Evolutionary conservation across 2,888 invertebrate species (phyloP), one percentile per base, ranked within the genome.

Genomic region (Chirona hameri): DNA sequence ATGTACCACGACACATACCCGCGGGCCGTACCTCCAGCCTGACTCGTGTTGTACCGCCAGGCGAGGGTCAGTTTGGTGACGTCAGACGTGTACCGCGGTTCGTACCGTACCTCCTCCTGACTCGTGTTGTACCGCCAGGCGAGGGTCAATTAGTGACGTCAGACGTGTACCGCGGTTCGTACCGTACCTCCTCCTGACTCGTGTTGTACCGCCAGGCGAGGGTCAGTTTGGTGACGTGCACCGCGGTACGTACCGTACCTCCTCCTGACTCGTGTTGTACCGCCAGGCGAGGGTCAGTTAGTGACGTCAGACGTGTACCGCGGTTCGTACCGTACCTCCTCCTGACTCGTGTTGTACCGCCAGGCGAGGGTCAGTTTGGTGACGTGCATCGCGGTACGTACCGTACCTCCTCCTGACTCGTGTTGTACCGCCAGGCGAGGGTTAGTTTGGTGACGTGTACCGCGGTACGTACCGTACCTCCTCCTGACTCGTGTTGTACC

Each of bases 121-220:
- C n/a, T n/a, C n/a, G n/a, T n/a, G n/a, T 27, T 65, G 27, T 72
- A 15, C 0, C 31, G 21, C 15, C 76, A 76, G 76, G 76, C 9
- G 97, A 98, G 88, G 99, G 99, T 14, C 99, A 99, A 88, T 99
- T 99, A 89, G 99, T n/a, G n/a, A n/a, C n/a, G n/a, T n/a, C 99
- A 7, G 98, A 99, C 88, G 99, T 99, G 24, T 97, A 98, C 88
- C 95, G 95, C 89, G 99, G 99, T 86, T 91, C 91, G 21, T 94
- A 91, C 83, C 48, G 81, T n/a, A n/a, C 76, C 18, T 46, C 82
- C 15, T 83, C 83, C n/a, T n/a, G n/a, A n/a, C n/a, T n/a, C n/a
- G n/a, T n/a, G n/a, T n/a, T n/a, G n/a, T n/a, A n/a, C 9, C 14
- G 10, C 14, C 52, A 52, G 52, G 52, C 14, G 52, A 52, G 52